A percentile compares a stretch with the other conserved stretches of the same genome.
These are phyloP conservation scores for Eupithecia subumbrata DNA, from an alignment of 2,888 invertebrate species.

Conservation along the genomic window DNA sequence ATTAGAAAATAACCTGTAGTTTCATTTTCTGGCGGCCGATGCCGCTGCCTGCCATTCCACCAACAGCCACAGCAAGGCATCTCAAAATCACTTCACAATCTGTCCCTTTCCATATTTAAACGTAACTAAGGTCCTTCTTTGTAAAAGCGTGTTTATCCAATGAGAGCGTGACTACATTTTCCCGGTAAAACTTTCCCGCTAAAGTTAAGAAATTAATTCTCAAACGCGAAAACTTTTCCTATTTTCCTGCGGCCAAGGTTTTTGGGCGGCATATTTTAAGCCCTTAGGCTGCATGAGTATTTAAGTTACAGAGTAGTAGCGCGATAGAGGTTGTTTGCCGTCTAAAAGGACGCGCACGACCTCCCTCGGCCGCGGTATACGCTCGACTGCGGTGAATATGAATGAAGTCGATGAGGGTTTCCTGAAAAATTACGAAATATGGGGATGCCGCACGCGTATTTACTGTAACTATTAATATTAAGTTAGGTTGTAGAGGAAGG, in stretches of 20 bases:
- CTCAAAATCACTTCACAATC: slow-evolving; percentile 47
- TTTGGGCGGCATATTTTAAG: slow-evolving; percentile 19
- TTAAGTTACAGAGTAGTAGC: slow-evolving; percentile 24
- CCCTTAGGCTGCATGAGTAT: slow-evolving; percentile 18
- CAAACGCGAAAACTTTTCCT: slow-evolving; percentile 44
- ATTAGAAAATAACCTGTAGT: slow-evolving; percentile 63
- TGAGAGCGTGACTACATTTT: slow-evolving; percentile 43
- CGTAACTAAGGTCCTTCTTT: slow-evolving; percentile 11
- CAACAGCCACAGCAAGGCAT: slow-evolving; percentile 82
- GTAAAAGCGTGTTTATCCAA: slow-evolving; percentile 36
- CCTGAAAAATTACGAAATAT: slow-evolving; percentile 54
- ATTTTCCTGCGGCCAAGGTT: slow-evolving; percentile 32
- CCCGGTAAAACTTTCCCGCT: slow-evolving; percentile 46
- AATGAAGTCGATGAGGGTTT: slow-evolving; percentile 63
- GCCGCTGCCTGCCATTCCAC: slow-evolving; percentile 80
- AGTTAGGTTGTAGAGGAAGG: not conserved
- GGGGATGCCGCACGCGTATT: slow-evolving; percentile 27
- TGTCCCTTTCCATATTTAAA: slow-evolving; percentile 34
- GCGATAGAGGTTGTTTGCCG: slow-evolving; percentile 29
- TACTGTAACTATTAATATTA: slow-evolving; percentile 1
- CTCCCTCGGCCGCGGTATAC: slow-evolving; percentile 66
- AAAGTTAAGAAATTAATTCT: slow-evolving; percentile 47
- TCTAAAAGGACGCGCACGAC: slow-evolving; percentile 49
- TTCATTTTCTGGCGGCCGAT: slow-evolving; percentile 73
- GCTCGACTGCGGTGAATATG: slow-evolving; percentile 70